phyloP scores from a whole-genome alignment of 1,140 invertebrate genomes.

The Neodiprion lecontei region DNA sequence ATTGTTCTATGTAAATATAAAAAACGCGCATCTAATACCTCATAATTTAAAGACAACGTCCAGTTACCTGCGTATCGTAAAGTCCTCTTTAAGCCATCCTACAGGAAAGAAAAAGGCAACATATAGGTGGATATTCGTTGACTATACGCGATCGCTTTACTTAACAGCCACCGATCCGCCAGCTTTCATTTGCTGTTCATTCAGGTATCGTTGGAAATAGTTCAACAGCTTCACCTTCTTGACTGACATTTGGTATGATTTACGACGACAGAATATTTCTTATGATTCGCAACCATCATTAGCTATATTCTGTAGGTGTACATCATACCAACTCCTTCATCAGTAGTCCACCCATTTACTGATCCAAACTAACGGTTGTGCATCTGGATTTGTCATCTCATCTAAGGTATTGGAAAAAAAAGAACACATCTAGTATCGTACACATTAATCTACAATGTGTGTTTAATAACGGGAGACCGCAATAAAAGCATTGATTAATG shows the following conservation, averaged over 20 bases:
- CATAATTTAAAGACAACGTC: no score
- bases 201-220: constrained; percentile 98
- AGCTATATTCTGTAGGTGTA: constrained; percentile 95
- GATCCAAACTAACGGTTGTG: constrained; percentile 95
- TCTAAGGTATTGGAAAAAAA: constrained; percentile 61
- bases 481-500: not conserved
- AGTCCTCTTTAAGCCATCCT: no score
- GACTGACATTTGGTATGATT: constrained; percentile 77
- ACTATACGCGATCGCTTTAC: constrained; percentile 71
- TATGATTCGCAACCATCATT: constrained; percentile 88
- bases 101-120: no score
- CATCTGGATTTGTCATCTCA: constrained; percentile 91
- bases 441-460: not conserved
- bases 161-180: constrained; percentile 80
- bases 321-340: constrained; percentile 94
- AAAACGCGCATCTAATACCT: no score
- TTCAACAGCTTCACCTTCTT: constrained; percentile 97
- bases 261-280: constrained; percentile 41
- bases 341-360: constrained; percentile 98
- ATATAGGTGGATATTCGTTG: no score
- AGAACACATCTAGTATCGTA: not conserved
- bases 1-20: no score
- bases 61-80: no score
- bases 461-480: not conserved
- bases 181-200: constrained; percentile 94